Conservation (phyloP, 2,113 vertebrate genomes). For the Perca flavescens region DNA sequence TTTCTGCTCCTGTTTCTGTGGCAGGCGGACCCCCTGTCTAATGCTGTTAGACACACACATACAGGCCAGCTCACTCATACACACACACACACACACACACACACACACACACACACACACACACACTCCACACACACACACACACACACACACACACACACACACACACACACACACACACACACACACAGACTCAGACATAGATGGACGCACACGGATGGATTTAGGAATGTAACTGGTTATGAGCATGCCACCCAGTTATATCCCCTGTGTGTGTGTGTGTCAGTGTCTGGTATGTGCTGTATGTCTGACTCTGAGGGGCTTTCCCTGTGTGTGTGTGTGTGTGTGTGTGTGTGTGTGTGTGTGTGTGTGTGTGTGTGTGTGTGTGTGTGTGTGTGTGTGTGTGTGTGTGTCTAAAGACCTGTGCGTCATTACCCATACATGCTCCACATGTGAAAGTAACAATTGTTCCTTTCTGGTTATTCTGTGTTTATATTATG, state of each 20-base stretch:
- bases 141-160: slow-evolving; percentile 21
- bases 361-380: slow-evolving; percentile 26
- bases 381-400: slow-evolving; percentile 40
- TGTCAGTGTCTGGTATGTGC: slow-evolving; percentile 61
- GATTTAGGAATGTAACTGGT: slow-evolving; percentile 39
- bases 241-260: slow-evolving; percentile 38
- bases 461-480: neutral
- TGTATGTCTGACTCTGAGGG: slow-evolving; percentile 50
- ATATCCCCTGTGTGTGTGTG: slow-evolving; percentile 17
- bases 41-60: slow-evolving; percentile 30
- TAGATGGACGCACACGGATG: slow-evolving; percentile 8
- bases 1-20: slow-evolving; percentile 41
- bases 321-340: slow-evolving; percentile 41
- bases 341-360: no score
- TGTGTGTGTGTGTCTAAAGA: neutral
- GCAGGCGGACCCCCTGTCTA: slow-evolving; percentile 9
- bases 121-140: slow-evolving; percentile 12
- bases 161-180: neutral
- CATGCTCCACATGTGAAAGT: neutral
- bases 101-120: slow-evolving; percentile 25
- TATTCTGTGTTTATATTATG: no score
- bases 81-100: neutral
- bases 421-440: neutral
- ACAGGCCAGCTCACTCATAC: neutral
- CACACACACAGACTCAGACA: neutral